A percentile compares a stretch with the other conserved stretches of the same genome.
These are phyloP conservation scores for Sthenelais limicola DNA, from an alignment of 2,888 invertebrate species.

Conservation along the genomic window DNA sequence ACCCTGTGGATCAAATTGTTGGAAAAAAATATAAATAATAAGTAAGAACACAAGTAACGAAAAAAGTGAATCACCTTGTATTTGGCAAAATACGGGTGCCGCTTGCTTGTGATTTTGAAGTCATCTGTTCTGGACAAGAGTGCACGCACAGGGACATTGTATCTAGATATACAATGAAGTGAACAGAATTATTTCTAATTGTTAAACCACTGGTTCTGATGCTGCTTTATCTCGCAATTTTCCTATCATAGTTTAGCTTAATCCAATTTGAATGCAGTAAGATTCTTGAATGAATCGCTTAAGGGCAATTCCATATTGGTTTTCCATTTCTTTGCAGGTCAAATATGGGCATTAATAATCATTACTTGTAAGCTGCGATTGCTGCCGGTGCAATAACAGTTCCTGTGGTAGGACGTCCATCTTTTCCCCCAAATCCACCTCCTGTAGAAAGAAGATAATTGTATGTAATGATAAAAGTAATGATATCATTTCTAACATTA, in stretches of 20 bases:
- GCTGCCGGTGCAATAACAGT: conserved; percentile 83
- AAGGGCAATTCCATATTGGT: not conserved
- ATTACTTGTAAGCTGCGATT: conserved; percentile 84
- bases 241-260: too few relatives aligned
- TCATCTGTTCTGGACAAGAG: conserved; percentile 95
- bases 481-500: conserved; percentile 20
- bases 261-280: too few relatives aligned
- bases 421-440: conserved; percentile 97
- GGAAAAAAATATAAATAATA: too few relatives aligned
- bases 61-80: conserved; percentile 80
- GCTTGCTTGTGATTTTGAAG: conserved; percentile 88
- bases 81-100: conserved; percentile 89
- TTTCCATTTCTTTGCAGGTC: not conserved
- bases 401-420: conserved; percentile 78
- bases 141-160: conserved; percentile 84
- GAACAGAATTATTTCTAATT: too few relatives aligned
- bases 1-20: too few relatives aligned
- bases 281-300: too few relatives aligned
- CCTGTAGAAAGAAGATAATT: conserved; percentile 71
- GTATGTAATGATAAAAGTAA: not conserved
- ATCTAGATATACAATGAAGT: conserved; percentile 74
- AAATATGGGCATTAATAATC: not conserved
- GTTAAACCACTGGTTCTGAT: too few relatives aligned
- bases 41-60: too few relatives aligned
- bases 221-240: too few relatives aligned